Base-by-base conservation (phyloP, 2,888 invertebrate genomes). In the Heteromurus nitidus region DNA sequence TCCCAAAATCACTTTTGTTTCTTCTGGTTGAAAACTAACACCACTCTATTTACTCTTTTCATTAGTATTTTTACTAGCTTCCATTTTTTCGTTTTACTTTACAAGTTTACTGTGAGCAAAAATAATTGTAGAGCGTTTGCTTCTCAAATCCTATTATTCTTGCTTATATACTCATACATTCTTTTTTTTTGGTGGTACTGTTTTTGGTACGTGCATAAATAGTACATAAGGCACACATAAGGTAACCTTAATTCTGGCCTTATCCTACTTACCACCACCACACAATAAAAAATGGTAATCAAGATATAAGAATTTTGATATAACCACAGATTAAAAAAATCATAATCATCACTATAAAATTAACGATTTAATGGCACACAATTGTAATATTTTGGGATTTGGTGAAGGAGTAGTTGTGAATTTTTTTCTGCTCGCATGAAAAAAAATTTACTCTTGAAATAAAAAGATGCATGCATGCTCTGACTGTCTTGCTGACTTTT, bases 201-300 rank as follows among this genome's bases (percentile, higher is more conserved):
- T 47, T 3, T 3, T 11, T 47, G 47, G 9, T 3, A 9, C 47
- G 9, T n/a, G n/a, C n/a, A n/a, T n/a, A 47, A 11, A 47, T 47
- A 47, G 47, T 47, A 47, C 7, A 47, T 47, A 47, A 18, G 20
- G 47, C 58, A 76, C n/a, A 47, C 7, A 47, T 47, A 47, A 18
- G 20, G 47, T 68, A 76, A 76, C 67, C 75, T 76, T 76, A 74
- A 76, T 81, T 75, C 64, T 73, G 74, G 79, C 82, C 74, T 74
- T 74, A 77, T 67, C 74, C 82, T 69, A 74, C 77, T 74, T 64
- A 44, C 13, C 65, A 67, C 13, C 65, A 67, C 55, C 64, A 76
- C n/a, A 80, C 55, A 47, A 31, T 44, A 30, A 47, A n/a, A 24
- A 73, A 53, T 62, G 31, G 50, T 31, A n/a, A 74, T 74, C 65